These are phyloP conservation scores for Eulithis prunata DNA, from an alignment of 2,888 invertebrate species.

Conservation along the genomic window DNA sequence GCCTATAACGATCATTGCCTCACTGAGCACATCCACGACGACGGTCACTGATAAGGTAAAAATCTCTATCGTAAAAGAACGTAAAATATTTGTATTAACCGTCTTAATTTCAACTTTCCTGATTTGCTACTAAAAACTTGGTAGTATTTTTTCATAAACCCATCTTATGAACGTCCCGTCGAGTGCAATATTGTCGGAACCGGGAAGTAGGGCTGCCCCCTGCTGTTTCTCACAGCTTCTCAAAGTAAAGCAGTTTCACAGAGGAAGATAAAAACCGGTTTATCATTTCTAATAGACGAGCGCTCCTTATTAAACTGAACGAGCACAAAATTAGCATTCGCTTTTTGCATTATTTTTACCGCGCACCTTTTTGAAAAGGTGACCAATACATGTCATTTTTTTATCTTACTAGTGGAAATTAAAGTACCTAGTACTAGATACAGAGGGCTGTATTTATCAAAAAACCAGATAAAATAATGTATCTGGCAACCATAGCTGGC, in stretches of 20 bases:
- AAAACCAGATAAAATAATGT: background rate
- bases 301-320: background rate
- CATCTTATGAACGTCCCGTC: constrained; percentile 8
- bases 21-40: no score
- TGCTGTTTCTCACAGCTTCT: background rate
- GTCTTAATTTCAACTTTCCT: constrained; percentile 15
- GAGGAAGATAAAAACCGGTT: background rate
- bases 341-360: no score
- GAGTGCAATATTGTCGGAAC: constrained; percentile 8
- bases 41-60: no score
- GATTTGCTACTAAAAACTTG: constrained; percentile 18
- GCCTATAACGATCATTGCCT: no score
- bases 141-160: constrained; percentile 15
- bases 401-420: no score
- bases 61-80: no score
- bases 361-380: no score
- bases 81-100: background rate
- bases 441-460: no score
- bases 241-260: background rate
- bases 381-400: no score
- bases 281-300: background rate
- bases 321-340: no score
- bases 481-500: background rate
- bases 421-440: no score
- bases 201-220: constrained; percentile 2